A percentile compares a stretch with the other conserved stretches of the same genome.
Evolutionary conservation across 2,113 vertebrate genomes (phyloP).

Genomic region (Jaculus jaculus): DNA sequence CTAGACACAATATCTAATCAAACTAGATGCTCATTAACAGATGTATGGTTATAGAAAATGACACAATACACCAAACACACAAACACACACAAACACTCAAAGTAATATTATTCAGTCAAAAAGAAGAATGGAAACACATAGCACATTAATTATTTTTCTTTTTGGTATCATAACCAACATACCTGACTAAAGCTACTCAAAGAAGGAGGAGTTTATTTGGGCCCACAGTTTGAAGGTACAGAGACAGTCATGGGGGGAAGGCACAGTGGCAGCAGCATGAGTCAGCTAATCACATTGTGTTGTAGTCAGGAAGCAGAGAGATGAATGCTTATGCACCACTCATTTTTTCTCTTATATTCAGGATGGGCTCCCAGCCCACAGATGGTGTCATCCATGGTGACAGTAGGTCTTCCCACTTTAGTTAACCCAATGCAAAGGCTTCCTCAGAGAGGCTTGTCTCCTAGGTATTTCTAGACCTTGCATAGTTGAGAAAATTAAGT

Average conservation of each 20-base stretch:
- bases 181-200: neutral
- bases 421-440: neutral
- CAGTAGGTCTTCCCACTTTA: neutral
- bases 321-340: neutral
- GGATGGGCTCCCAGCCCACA: neutral
- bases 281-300: neutral
- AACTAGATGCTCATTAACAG: neutral
- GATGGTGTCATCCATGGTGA: neutral
- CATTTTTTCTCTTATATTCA: neutral
- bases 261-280: neutral
- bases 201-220: neutral
- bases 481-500: too few relatives aligned
- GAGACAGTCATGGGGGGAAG: too few relatives aligned
- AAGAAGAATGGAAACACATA: neutral
- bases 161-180: neutral
- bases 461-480: neutral
- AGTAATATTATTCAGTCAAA: too few relatives aligned
- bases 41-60: neutral
- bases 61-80: neutral
- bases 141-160: neutral
- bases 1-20: too few relatives aligned
- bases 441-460: neutral
- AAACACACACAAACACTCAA: too few relatives aligned
- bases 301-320: neutral
- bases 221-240: too few relatives aligned